Conservation (phyloP, 2,113 vertebrate genomes). For the Pogona vitticeps region DNA sequence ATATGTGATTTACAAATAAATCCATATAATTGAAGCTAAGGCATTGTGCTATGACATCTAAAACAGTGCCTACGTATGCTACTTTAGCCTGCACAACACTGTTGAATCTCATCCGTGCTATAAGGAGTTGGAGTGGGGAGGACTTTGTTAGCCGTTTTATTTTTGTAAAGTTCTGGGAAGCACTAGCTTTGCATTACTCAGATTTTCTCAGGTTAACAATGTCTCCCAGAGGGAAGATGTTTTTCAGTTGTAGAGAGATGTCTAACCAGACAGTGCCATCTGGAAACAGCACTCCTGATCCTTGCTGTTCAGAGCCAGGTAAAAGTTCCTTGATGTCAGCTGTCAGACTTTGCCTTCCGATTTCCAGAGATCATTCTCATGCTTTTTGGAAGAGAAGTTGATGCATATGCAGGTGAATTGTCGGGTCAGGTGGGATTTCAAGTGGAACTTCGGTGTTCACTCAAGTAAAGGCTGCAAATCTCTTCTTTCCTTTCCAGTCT, state of each 20-base stretch:
- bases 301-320: neutral
- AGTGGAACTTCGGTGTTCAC: slow-evolving; percentile 5
- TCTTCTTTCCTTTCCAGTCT: neutral
- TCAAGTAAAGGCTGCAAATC: neutral
- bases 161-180: slow-evolving; percentile 14
- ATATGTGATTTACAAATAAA: slow-evolving; percentile 11
- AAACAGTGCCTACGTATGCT: neutral
- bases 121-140: neutral
- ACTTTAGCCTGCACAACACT: neutral
- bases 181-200: neutral
- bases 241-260: neutral
- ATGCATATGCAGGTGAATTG: neutral
- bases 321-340: neutral
- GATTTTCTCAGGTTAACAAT: neutral
- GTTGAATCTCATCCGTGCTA: neutral
- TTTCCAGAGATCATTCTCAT: neutral
- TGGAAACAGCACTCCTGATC: slow-evolving; percentile 1
- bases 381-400: neutral
- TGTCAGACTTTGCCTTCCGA: neutral
- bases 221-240: neutral
- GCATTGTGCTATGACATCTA: neutral
- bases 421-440: slow-evolving; percentile 15
- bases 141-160: neutral
- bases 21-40: neutral
- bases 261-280: neutral